phyloP scores from a whole-genome alignment of 2,888 invertebrate genomes.

The Tanytarsus gracilentus region DNA sequence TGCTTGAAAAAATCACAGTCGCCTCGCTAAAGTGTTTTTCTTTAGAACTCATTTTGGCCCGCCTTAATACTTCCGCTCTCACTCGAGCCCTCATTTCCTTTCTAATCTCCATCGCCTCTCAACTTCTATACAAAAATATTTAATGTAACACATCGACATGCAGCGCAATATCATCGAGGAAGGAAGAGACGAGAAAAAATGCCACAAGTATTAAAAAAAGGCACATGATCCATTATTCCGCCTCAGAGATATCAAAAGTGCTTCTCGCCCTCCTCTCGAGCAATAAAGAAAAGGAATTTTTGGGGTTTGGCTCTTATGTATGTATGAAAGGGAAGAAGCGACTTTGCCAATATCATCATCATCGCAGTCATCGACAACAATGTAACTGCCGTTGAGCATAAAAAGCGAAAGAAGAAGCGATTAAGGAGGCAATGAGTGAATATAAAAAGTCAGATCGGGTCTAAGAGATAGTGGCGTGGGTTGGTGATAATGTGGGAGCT shows the following conservation, averaged over 20 bases:
- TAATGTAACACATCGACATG: too few species aligned
- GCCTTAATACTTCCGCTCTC: background rate
- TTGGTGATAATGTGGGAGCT: background rate
- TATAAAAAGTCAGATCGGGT: slow-evolving; percentile 6
- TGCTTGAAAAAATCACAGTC: too few species aligned
- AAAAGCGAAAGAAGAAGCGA: too few species aligned
- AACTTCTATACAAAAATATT: too few species aligned
- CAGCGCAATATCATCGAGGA: too few species aligned
- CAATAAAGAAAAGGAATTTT: background rate
- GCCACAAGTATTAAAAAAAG: background rate
- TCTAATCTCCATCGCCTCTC: background rate
- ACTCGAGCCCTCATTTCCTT: background rate
- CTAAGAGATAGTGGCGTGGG: background rate
- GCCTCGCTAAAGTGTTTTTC: background rate
- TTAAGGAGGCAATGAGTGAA: background rate
- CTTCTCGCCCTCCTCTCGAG: background rate
- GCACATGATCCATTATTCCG: background rate
- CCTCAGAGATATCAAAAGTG: background rate
- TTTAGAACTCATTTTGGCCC: background rate
- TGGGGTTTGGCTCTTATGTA: background rate
- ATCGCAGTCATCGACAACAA: too few species aligned
- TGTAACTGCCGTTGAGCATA: background rate
- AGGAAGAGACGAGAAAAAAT: background rate
- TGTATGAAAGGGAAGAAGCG: background rate
- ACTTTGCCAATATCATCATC: too few species aligned